Evolutionary conservation across 2,113 vertebrate genomes (phyloP), one percentile per base, ranked within the genome.

Genomic region (Loxodonta africana): DNA sequence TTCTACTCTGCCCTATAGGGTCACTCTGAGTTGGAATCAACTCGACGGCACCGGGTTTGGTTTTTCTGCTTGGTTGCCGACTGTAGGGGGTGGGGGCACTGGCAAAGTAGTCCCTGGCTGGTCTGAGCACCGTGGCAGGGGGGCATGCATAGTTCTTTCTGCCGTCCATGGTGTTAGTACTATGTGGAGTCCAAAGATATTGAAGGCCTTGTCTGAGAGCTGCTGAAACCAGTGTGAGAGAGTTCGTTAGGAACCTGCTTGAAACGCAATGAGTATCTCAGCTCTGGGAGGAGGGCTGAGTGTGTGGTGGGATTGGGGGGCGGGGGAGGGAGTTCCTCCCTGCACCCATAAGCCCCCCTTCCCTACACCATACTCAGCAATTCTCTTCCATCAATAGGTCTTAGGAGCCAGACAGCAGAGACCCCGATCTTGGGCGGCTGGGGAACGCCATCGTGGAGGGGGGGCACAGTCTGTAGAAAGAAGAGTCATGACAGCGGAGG

Each of bases 301-400:
- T 33, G 33, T 30, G 20, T 6, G 48, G 25, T 20, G 28, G 53
- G 26, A 44, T 20, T 37, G 21, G 26, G 2, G 0, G 5, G 62
- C 17, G 14, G 69, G n/a, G 11, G 30, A 1, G 51, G 51, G 53
- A 48, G 53, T 46, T 48, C 25, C 23, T 88, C 77, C 5, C 44
- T 65, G 51, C 26, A 44, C 12, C 5, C 0, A 2, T 12, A 20
- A 65, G 30, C 33, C 60, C 78, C 20, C 28, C 62, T 5, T 20
- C 63, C 33, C 28, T 5, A 30, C 74, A 86, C 37, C 4, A 48
- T 87, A 25, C 23, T 63, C 23, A 74, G 48, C 5, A 33, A 30
- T 85, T 84, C 25, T 76, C 85, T 93, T 84, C 48, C 94, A 57
- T 87, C n/a, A 18, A 6, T 15, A 98, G 97, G 94, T 11, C 30